Conservation (phyloP, 2,113 vertebrate genomes). For the Salvelinus alpinus region DNA sequence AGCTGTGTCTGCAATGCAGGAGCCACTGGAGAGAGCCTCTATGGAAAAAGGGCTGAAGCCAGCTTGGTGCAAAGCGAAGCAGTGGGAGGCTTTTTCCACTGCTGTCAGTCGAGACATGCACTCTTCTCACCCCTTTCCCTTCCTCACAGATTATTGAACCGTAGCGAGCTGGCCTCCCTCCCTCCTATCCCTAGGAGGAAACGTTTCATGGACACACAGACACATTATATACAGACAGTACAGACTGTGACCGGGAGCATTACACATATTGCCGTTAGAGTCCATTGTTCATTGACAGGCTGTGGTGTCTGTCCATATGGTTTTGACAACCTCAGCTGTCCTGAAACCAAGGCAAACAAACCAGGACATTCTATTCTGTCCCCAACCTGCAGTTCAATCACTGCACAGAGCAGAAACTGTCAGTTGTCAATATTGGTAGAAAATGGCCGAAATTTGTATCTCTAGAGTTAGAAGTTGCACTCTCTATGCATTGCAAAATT, state of each 20-base stretch:
- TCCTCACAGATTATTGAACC: neutral
- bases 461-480: too few species aligned
- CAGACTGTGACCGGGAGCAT: neutral
- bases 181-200: neutral
- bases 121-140: constrained; percentile 39
- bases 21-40: constrained; percentile 48
- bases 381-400: neutral
- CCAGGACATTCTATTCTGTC: too few species aligned
- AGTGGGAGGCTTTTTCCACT: constrained; percentile 59
- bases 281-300: neutral
- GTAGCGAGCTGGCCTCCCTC: neutral
- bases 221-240: neutral
- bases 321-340: neutral
- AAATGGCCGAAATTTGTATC: too few species aligned
- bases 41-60: constrained; percentile 63
- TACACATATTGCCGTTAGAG: neutral
- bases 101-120: constrained; percentile 34
- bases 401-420: too few species aligned
- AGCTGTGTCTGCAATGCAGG: constrained; percentile 61
- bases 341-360: neutral
- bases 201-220: neutral
- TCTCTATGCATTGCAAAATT: neutral
- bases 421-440: too few species aligned
- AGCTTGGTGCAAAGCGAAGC: constrained; percentile 58
- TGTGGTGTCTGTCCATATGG: too few species aligned